Conservation (phyloP, 2,113 vertebrate species). For the Protobothrops mucrosquamatus region DNA sequence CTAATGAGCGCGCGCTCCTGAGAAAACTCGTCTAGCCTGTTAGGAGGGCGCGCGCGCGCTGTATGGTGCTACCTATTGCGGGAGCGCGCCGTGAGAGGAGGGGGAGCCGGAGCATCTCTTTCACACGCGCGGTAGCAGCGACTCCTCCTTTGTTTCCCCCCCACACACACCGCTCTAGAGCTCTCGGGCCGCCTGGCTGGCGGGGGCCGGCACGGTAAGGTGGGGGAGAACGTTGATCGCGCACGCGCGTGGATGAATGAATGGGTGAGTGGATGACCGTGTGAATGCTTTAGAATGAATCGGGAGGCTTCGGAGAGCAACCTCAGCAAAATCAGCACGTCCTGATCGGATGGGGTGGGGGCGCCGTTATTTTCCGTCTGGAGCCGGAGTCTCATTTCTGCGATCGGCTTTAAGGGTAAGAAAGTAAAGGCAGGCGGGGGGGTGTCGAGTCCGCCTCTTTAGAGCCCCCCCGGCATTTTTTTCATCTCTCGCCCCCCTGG, state of each 20-base stretch:
- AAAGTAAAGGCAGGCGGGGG: not conserved
- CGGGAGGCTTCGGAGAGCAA: slow-evolving; percentile 24
- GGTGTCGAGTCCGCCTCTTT: not conserved
- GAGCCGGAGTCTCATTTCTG: not conserved
- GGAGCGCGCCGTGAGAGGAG: slow-evolving; percentile 27
- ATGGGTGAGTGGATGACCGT: not conserved
- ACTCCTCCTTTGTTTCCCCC: slow-evolving; percentile 59
- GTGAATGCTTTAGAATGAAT: slow-evolving; percentile 21
- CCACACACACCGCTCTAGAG: slow-evolving; percentile 42
- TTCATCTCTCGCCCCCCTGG: not conserved
- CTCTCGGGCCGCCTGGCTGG: slow-evolving; percentile 63
- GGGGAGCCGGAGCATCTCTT: slow-evolving; percentile 62
- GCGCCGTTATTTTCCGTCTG: not conserved
- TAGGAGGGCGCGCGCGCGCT: slow-evolving; percentile 4
- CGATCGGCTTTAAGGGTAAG: not conserved
- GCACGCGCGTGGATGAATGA: not conserved
- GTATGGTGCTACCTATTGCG: not conserved
- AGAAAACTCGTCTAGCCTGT: slow-evolving; percentile 20
- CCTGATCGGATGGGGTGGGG: slow-evolving; percentile 41
- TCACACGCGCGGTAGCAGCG: slow-evolving; percentile 69
- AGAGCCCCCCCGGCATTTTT: not conserved
- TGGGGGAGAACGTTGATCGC: slow-evolving; percentile 7
- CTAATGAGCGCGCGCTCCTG: not conserved
- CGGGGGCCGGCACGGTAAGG: slow-evolving; percentile 43
- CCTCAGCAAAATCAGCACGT: slow-evolving; percentile 40